A percentile compares a stretch with the other conserved stretches of the same genome.
Evolutionary conservation across 2,797 vertebrate species (phyloP).

Genomic region (Brotula barbata): DNA sequence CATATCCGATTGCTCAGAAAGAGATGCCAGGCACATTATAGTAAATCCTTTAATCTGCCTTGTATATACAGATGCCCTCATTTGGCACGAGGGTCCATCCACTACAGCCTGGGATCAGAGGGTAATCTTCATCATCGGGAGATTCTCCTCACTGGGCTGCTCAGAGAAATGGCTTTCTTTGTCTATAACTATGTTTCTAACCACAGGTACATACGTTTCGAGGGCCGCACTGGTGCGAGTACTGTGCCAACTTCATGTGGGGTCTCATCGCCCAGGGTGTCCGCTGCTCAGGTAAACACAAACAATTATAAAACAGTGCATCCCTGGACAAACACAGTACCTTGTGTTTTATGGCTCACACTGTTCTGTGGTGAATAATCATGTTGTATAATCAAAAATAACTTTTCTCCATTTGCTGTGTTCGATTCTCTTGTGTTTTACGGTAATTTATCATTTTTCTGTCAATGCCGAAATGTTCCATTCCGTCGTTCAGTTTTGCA

Average conservation of each 20-base stretch:
- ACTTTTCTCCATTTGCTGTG: constrained; percentile 11
- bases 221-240: constrained; percentile 98
- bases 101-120: constrained; percentile 46
- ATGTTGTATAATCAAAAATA: constrained; percentile 15
- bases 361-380: constrained; percentile 1
- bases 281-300: constrained; percentile 93
- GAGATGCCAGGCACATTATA: constrained; percentile 74
- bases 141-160: constrained; percentile 26
- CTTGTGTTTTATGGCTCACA: constrained; percentile 5
- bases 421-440: constrained; percentile 4
- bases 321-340: no score
- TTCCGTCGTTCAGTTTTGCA: not conserved
- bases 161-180: constrained; percentile 18
- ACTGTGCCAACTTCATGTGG: constrained; percentile 99
- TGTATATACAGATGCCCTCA: constrained; percentile 64
- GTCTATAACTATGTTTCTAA: constrained; percentile 43
- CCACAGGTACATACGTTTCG: constrained; percentile 93
- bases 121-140: constrained; percentile 50
- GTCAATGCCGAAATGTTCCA: constrained; percentile 47
- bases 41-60: constrained; percentile 78
- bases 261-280: constrained; percentile 98
- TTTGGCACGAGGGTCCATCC: constrained; percentile 50
- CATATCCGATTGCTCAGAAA: constrained; percentile 63
- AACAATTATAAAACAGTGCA: no score
- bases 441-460: constrained; percentile 22